These are phyloP conservation scores for Nasonia vitripennis DNA, from an alignment of 1,140 invertebrate species.

Conservation along the genomic window DNA sequence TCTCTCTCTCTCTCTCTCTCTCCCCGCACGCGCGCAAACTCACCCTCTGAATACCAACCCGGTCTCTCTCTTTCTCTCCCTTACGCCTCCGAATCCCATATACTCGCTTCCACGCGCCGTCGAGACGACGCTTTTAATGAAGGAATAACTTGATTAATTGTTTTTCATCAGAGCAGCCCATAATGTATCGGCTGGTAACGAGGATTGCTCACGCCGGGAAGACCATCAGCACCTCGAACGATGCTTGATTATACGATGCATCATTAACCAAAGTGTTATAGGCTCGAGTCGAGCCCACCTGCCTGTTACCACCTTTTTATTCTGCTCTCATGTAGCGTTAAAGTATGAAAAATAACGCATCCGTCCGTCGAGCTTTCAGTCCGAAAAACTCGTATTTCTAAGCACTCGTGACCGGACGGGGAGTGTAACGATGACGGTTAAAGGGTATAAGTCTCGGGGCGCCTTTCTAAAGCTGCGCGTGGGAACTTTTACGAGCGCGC, in stretches of 20 bases:
- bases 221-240: background rate
- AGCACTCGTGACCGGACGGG: background rate
- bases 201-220: constrained; percentile 22
- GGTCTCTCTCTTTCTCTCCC: background rate
- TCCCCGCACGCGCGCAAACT: background rate
- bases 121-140: constrained; percentile 44
- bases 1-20: background rate
- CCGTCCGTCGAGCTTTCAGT: background rate
- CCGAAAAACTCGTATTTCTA: constrained; percentile 6
- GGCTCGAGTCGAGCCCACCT: no score
- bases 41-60: constrained; percentile 30
- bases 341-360: background rate
- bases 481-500: constrained; percentile 17
- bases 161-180: constrained; percentile 26
- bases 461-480: constrained; percentile 5
- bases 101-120: background rate
- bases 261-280: background rate
- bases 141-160: constrained; percentile 57
- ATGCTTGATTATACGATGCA: constrained; percentile 26
- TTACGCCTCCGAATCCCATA: background rate
- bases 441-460: background rate
- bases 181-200: constrained; percentile 26
- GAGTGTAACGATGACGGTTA: background rate
- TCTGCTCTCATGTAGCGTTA: background rate
- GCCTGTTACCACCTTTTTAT: background rate